These are phyloP conservation scores for Diaprepes abbreviatus DNA, from an alignment of 2,888 invertebrate genomes.

Conservation along the genomic window DNA sequence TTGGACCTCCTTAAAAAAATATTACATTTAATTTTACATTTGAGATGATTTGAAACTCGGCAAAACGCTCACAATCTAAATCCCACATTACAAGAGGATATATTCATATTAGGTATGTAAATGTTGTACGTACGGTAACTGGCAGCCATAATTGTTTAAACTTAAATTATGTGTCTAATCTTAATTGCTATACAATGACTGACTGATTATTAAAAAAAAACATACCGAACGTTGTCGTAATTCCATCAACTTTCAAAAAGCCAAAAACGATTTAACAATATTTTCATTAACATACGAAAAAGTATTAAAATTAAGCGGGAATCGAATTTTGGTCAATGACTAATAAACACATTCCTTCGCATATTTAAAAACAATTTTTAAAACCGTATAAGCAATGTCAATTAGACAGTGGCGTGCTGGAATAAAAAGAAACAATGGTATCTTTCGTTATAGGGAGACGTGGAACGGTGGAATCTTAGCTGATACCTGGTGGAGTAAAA, in stretches of 20 bases:
- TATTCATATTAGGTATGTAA: too few species aligned
- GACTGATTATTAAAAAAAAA: slow-evolving; percentile 2
- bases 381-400: slow-evolving; percentile 4
- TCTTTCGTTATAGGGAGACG: not conserved
- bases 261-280: slow-evolving; percentile 17
- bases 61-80: too few species aligned
- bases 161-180: slow-evolving; percentile 2
- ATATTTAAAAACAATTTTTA: slow-evolving; percentile 30
- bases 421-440: too few species aligned
- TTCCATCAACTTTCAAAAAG: slow-evolving; percentile 14
- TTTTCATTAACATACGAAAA: slow-evolving; percentile 31
- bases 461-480: too few species aligned
- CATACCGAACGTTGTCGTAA: not conserved
- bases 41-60: too few species aligned
- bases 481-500: too few species aligned
- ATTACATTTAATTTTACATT: too few species aligned
- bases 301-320: slow-evolving; percentile 28
- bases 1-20: too few species aligned
- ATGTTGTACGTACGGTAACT: not conserved
- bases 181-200: slow-evolving; percentile 4
- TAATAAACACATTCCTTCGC: slow-evolving; percentile 30
- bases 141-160: not conserved
- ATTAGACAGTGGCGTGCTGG: slow-evolving; percentile 3
- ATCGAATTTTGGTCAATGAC: slow-evolving; percentile 34
- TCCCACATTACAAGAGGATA: too few species aligned